These are phyloP conservation scores for Probaryconus sp. DNA, from an alignment of 1,140 invertebrate genomes.

Conservation along the genomic window DNA sequence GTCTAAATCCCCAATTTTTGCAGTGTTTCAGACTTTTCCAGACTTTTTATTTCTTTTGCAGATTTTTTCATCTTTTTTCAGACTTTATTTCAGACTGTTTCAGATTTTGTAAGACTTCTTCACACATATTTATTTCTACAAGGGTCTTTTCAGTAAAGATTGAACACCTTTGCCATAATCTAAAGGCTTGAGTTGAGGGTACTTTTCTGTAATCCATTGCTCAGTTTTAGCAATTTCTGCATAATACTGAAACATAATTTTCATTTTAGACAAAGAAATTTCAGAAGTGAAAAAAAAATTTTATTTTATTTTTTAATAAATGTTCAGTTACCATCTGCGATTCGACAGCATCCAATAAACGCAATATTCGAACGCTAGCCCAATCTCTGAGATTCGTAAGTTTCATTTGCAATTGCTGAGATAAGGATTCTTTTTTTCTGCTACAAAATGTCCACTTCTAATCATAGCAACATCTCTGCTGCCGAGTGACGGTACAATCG, in stretches of 20 bases:
- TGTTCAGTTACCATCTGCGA: conserved; percentile 92
- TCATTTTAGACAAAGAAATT: too few relatives aligned
- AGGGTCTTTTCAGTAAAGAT: conserved; percentile 86
- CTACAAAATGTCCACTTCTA: conserved; percentile 89
- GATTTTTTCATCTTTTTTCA: too few relatives aligned
- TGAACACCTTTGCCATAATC: conserved; percentile 92
- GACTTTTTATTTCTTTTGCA: too few relatives aligned
- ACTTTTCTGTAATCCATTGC: conserved; percentile 91
- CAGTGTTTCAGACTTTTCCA: too few relatives aligned
- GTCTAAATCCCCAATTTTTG: too few relatives aligned
- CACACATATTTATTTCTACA: too few relatives aligned
- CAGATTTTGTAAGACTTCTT: too few relatives aligned
- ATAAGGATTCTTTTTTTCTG: conserved; percentile 83
- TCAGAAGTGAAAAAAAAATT: too few relatives aligned
- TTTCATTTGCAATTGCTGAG: conserved; percentile 82
- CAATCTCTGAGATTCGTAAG: conserved; percentile 83
- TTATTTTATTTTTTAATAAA: conserved; percentile 1
- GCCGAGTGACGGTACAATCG: conserved; percentile 85
- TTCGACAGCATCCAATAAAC: conserved; percentile 89
- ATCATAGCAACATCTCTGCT: conserved; percentile 87
- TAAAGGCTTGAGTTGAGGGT: conserved; percentile 84
- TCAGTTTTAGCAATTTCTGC: conserved; percentile 92
- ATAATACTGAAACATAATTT: conserved; percentile 86
- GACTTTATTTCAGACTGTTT: too few relatives aligned
- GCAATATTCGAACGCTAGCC: conserved; percentile 83